Base-by-base conservation (phyloP, 2,797 vertebrate genomes). In the Chiropotes sagulatus region DNA sequence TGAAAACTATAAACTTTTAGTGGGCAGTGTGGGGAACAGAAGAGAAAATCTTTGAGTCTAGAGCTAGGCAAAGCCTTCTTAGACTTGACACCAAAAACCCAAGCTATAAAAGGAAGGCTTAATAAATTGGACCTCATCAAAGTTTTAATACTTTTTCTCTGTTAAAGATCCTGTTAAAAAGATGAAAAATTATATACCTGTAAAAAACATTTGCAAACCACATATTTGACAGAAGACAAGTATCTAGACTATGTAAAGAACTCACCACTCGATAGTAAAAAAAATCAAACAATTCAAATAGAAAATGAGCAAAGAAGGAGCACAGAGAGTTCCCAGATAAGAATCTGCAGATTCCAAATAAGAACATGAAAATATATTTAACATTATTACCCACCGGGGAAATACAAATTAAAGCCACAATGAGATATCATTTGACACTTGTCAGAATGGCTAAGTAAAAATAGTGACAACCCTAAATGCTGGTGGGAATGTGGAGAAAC, bases 311-410 rank as follows among this genome's bases (percentile, higher is more conserved):
- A 12, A 20, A 75, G 39, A 17, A 12, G 5, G 28, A 30, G 8
- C 30, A 36, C 17, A 33, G 44, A 30, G 15, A 41, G 15, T 11
- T 61, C 58, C 22, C 7, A 33, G 15, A 19, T 39, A 50, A 79
- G 24, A 36, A 3, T 3, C 0, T 20, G 20, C 48, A 9, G 70
- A 24, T 0, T 1, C 4, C 39, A 26, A 2, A 8, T 2, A 15
- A 15, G n/a, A 30, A 0, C 5, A 0, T 12, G 50, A 24, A 30
- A 41, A 17, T 11, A 9, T 1, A 0, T 19, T 50, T 22, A 7
- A 1, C 33, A 4, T 36, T 39, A 30, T 24, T 0, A 33, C 44
- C 57, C 81, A 22, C 33, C 3, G 11, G 30, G 48, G 50, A 83
- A 44, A 76, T 4, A 12, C n/a, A 67, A 28, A 14, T 10, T n/a